Base-by-base conservation (phyloP, 2,113 vertebrate genomes). In the Emberiza fucata region DNA sequence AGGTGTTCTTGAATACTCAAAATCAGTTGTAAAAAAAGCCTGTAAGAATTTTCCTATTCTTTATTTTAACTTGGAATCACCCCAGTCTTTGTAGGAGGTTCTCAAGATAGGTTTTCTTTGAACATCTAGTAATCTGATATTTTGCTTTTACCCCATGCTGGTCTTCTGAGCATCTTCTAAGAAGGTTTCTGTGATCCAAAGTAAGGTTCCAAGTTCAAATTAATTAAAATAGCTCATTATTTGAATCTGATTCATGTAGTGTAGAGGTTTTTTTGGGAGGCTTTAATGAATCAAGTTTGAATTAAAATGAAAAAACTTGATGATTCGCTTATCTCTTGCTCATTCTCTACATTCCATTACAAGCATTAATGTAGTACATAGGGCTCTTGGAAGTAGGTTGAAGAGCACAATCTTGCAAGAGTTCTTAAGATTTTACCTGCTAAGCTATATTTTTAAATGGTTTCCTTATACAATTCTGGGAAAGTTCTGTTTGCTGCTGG, bases 201-300 rank as follows among this genome's bases (percentile, higher is more conserved):
- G 40, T 85, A 65, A 82, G 92, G 89, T 95, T 92, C 75, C 53
- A 64, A 72, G 78, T 90, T 95, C 85, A 94, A 82, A 94, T 87
- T 93, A 96, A 90, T 95, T 94, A 95, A 93, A 94, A 88, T 87
- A 80, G 44, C 59, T 96, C 42, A 82, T 95, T 89, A 92, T 87
- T 92, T 95, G 80, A 61, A 72, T 81, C 70, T 72, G 66, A 80
- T 93, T 89, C 53, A 44, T 72, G 45, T 91, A 24, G 28, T 40
- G 29, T 64, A 75, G 65, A 85, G 33, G 31, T 8, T 84, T 60
- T 78, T 91, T 81, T 64, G 7, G 57, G 69, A 92, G 33, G 14
- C n/a, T 92, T 92, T 79, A 95, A 89, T 89, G 77, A 92, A 71
- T 87, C 61, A 76, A 61, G 20, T 51, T 94, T 11, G 27, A 85